Conservation (phyloP, 2,113 vertebrate species). For the Cynoglossus semilaevis region DNA sequence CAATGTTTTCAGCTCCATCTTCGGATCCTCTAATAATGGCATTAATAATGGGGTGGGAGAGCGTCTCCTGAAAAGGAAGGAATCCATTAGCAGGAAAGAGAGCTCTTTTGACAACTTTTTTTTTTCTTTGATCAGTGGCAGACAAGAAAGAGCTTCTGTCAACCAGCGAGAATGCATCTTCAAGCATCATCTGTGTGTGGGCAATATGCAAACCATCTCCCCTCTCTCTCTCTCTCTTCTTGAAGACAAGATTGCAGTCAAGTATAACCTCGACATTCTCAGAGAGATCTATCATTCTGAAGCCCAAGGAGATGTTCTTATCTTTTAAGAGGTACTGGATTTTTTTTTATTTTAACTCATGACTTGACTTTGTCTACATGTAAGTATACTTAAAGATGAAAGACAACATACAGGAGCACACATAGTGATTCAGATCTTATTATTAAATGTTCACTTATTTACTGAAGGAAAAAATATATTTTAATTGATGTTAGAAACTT, state of each 20-base stretch:
- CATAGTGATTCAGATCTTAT: slow-evolving; percentile 23
- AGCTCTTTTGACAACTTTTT: slow-evolving; percentile 60
- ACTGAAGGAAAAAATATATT: slow-evolving; percentile 19
- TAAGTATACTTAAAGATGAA: slow-evolving; percentile 21
- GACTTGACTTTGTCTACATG: slow-evolving; percentile 19
- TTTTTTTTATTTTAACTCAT: slow-evolving; percentile 31
- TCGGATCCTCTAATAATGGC: slow-evolving; percentile 75
- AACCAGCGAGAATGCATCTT: slow-evolving; percentile 71
- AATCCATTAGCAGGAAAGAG: slow-evolving; percentile 66
- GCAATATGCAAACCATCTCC: slow-evolving; percentile 71
- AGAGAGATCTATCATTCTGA: slow-evolving; percentile 37
- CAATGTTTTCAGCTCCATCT: slow-evolving; percentile 78
- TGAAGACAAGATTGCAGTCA: slow-evolving; percentile 77
- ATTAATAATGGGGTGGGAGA: slow-evolving; percentile 66
- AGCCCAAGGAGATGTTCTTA: slow-evolving; percentile 56
- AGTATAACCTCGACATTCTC: slow-evolving; percentile 68
- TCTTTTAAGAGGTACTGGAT: slow-evolving; percentile 67
- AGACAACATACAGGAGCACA: slow-evolving; percentile 12
- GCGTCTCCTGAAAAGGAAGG: slow-evolving; percentile 74
- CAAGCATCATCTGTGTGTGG: slow-evolving; percentile 71
- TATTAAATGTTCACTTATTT: slow-evolving; percentile 13
- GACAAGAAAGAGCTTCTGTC: slow-evolving; percentile 54
- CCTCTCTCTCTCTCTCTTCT: slow-evolving; percentile 59
- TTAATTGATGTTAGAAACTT: slow-evolving; percentile 62
- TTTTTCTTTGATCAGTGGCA: slow-evolving; percentile 40